Evolutionary conservation across 2,113 vertebrate genomes (phyloP), one percentile per base, ranked within the genome.

Genomic region (Grallaria varia): DNA sequence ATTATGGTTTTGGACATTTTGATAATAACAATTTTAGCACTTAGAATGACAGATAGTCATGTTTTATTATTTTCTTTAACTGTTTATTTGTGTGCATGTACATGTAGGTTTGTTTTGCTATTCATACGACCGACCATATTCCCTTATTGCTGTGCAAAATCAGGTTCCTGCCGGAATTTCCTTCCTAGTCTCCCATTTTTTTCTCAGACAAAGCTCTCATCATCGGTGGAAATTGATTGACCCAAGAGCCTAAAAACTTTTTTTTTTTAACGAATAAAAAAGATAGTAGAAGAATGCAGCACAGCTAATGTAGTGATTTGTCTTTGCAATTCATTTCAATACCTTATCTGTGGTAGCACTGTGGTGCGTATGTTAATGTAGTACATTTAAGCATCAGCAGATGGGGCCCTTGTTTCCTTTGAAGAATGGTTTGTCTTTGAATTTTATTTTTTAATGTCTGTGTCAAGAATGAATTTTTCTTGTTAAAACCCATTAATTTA

Each of bases 351-450:
- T 66, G 35, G 49, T 67, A 84, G 76, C 52, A 21, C 59, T 84
- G 90, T 89, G 71, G 88, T 90, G 81, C 6, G 0, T 93, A 93
- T 96, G 94, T 90, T 97, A 96, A 97, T 98, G 98, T 97, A 98
- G 97, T 98, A 97, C 98, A 89, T 96, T 96, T 93, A 98, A 98
- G 89, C 96, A 98, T 97, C 98, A 98, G 98, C 97, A 98, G 98
- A 98, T 98, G 98, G 98, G 98, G 98, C 98, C 97, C 97, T 98
- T 98, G 98, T 95, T 98, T 98, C 97, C 98, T 98, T 97, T 97
- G 98, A 98, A 98, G 97, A 97, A 96, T 91, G 66, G 84, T 90
- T 96, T 90, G 66, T 68, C 95, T 98, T 93, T 97, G 96, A 92
- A 95, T 98, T 97, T 96, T 72, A 49, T 84, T 87, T 96, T 87